Conservation (phyloP, 2,888 invertebrate genomes). For the Agelastica alni region DNA sequence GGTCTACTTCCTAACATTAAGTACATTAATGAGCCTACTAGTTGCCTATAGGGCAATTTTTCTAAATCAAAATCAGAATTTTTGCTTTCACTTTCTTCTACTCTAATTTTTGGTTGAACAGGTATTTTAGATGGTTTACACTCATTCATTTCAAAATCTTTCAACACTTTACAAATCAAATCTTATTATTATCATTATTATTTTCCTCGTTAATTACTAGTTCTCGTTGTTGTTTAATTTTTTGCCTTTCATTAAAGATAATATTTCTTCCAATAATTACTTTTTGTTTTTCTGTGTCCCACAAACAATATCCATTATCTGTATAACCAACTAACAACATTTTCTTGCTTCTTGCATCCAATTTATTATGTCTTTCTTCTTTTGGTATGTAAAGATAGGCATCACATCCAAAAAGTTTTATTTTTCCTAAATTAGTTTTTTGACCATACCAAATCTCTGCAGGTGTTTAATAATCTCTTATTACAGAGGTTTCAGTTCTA, state of each 20-base stretch:
- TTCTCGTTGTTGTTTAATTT: too few relatives aligned
- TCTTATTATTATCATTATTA: too few relatives aligned
- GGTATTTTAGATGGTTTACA: background rate
- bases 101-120: too few relatives aligned
- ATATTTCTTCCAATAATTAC: too few relatives aligned
- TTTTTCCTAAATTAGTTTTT: background rate
- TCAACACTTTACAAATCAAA: background rate
- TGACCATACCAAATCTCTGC: background rate
- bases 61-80: background rate
- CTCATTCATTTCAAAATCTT: background rate
- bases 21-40: background rate
- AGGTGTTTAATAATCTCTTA: background rate
- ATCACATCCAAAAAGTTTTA: background rate
- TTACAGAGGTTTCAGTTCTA: background rate
- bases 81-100: too few relatives aligned
- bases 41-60: background rate
- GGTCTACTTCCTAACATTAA: background rate
- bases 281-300: too few relatives aligned
- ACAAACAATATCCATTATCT: too few relatives aligned
- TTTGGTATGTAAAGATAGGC: background rate
- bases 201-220: too few relatives aligned
- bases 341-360: too few relatives aligned
- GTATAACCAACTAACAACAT: too few relatives aligned
- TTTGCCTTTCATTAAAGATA: too few relatives aligned
- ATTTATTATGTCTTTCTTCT: background rate